phyloP scores from a whole-genome alignment of 2,797 vertebrate species.

The Sebastes nivosus region DNA sequence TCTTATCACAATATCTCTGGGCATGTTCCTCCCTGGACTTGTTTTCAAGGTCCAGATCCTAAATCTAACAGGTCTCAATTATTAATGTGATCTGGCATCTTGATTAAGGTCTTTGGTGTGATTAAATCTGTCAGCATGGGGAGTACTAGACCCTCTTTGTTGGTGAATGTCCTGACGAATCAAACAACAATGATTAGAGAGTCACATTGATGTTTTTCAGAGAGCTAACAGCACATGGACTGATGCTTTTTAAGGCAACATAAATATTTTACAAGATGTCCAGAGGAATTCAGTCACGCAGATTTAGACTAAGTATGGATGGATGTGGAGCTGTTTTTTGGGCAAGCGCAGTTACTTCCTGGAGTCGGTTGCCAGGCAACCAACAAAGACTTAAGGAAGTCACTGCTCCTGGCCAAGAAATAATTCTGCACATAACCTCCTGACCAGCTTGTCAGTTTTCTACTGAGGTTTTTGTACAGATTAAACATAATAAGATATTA shows the following conservation, averaged over 20 bases:
- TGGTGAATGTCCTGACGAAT: background rate
- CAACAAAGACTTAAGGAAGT: background rate
- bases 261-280: conserved; percentile 40
- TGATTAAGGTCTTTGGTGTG: background rate
- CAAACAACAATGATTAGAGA: background rate
- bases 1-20: background rate
- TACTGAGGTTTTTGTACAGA: background rate
- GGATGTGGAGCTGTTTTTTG: background rate
- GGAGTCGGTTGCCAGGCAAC: background rate
- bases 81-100: background rate
- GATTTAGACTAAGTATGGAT: background rate
- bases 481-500: background rate
- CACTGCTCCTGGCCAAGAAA: background rate
- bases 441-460: background rate
- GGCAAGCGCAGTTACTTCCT: background rate
- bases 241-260: background rate
- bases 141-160: background rate
- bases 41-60: background rate
- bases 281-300: conserved; percentile 19
- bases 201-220: background rate
- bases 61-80: background rate
- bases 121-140: background rate
- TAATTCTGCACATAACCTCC: background rate
- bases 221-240: background rate
- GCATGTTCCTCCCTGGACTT: background rate